Evolutionary conservation across 2,113 vertebrate species (phyloP).

Genomic region (Heterotis niloticus): DNA sequence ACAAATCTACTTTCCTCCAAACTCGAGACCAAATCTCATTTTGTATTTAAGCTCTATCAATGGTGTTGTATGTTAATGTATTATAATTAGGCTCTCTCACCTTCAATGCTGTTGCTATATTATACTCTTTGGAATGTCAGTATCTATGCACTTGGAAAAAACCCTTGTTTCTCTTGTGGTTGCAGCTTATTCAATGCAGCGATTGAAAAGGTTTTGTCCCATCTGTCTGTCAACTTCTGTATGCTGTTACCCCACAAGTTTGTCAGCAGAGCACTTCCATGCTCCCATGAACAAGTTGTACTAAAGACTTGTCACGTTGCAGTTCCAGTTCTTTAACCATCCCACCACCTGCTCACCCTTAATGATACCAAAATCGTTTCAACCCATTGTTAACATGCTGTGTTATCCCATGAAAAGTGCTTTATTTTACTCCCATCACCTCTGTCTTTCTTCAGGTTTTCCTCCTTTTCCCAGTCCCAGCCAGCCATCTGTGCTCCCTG

Average conservation of each 20-base stretch:
- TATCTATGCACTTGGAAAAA: no score
- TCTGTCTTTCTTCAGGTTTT: conserved; percentile 58
- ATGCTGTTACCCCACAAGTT: no score
- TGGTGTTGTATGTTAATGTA: background rate
- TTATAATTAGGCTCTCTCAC: background rate
- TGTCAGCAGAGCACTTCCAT: no score
- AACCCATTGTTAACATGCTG: conserved; percentile 4
- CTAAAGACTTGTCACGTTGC: no score
- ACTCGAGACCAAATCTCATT: conserved; percentile 61
- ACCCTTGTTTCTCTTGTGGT: no score
- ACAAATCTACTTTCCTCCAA: conserved; percentile 57
- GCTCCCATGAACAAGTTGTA: no score
- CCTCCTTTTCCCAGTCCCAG: conserved; percentile 70
- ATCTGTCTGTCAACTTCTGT: no score
- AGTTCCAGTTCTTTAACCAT: no score
- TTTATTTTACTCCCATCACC: background rate
- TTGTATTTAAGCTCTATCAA: conserved; percentile 42
- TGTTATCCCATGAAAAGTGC: background rate
- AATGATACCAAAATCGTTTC: conserved; percentile 16
- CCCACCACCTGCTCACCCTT: no score
- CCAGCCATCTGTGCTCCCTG: conserved; percentile 76
- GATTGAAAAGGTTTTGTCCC: no score
- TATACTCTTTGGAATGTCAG: background rate
- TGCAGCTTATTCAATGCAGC: no score
- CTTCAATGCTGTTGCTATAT: background rate